These are phyloP conservation scores for Cotesia chilonis DNA, from an alignment of 1,140 invertebrate species.

Conservation along the genomic window DNA sequence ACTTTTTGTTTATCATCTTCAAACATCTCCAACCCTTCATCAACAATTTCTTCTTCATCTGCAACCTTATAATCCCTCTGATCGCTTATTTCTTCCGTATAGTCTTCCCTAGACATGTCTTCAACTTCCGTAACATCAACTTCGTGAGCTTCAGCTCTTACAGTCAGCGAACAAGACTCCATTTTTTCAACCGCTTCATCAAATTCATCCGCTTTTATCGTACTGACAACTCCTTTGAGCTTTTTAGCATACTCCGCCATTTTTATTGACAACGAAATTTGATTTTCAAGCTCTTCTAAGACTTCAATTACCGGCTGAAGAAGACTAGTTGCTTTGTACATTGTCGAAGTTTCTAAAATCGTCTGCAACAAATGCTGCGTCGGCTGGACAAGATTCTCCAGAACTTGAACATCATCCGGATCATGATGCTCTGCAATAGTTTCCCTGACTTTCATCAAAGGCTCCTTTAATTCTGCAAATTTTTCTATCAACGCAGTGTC, in stretches of 20 bases:
- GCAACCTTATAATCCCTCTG: too few relatives aligned
- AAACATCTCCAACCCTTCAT: too few relatives aligned
- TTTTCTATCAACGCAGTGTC: conserved; percentile 47
- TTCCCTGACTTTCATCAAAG: conserved; percentile 41
- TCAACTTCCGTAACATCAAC: conserved; percentile 28
- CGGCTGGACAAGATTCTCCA: conserved; percentile 43
- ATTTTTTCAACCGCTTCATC: conserved; percentile 30
- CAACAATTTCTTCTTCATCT: too few relatives aligned
- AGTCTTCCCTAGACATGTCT: too few relatives aligned
- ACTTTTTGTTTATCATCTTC: too few relatives aligned
- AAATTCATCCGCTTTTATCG: conserved; percentile 34
- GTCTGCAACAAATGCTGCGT: conserved; percentile 45
- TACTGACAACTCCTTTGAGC: conserved; percentile 39
- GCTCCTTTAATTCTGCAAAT: conserved; percentile 45
- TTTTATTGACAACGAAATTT: conserved; percentile 47
- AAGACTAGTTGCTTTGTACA: conserved; percentile 38
- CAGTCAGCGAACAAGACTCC: conserved; percentile 26
- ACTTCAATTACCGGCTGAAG: conserved; percentile 42
- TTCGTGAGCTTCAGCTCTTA: conserved; percentile 14
- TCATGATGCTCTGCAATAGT: conserved; percentile 42
- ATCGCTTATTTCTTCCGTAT: too few relatives aligned
- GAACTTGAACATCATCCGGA: conserved; percentile 40
- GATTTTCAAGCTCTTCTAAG: conserved; percentile 48
- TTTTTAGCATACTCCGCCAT: conserved; percentile 45
- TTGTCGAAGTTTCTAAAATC: conserved; percentile 39